Evolutionary conservation across 2,888 invertebrate genomes (phyloP), one percentile per base, ranked within the genome.

Genomic region (Lasioglossum pauxillum): DNA sequence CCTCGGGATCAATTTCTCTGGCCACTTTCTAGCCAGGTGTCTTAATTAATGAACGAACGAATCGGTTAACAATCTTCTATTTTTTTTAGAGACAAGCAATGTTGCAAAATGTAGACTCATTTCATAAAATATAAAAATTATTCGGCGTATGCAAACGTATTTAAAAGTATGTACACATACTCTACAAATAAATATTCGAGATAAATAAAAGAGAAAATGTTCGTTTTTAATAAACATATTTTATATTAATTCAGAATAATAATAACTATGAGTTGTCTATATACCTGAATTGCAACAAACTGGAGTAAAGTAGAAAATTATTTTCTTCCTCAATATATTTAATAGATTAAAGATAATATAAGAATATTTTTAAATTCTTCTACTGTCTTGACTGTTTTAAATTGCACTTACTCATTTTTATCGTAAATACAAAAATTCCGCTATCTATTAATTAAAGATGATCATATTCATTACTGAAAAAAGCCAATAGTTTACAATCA

Each of bases 11-110:
- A 69, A 77, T 84, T 75, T 72, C 46, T 44, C 64, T 38, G 75
- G 35, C 38, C 76, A 46, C 73, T 73, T 49, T 57, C 49, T 38
- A 60, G 74, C 35, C 38, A 49, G 67, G 38, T 69, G 69, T 84
- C 84, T 84, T 69, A 75, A 84, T 84, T 84, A 84, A 84, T 60
- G 41, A 41, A 67, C 35, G 23, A 67, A 67, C 3, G 3, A 7
- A 67, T 35, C 35, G 67, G 35, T 67, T 67, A 16, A 64, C 7
- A 35, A 67, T 35, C 67, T 35, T 16, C n/a, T 4, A 57, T n/a
- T n/a, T n/a, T 12, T 3, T n/a, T 10, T 23, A n/a, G 53, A 23
- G 23, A 23, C 49, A 23, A 23, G 23, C 49, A 53, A 7, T 23
- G 8, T 53, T 53, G 2, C 23, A 8, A 53, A 53, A 53, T 8